phyloP scores from a whole-genome alignment of 2,888 invertebrate genomes.

The Hydropsyche betteni region DNA sequence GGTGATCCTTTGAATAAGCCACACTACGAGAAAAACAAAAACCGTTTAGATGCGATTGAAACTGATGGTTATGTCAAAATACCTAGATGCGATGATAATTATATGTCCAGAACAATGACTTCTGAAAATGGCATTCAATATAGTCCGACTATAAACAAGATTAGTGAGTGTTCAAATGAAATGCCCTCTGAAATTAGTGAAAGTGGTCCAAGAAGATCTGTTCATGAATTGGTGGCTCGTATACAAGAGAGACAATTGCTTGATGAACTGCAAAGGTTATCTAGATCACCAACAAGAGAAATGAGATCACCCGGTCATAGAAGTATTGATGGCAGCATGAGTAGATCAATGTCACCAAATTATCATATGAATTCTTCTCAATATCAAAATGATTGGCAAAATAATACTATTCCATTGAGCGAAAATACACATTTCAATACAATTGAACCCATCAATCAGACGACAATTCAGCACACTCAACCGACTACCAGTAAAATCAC shows the following conservation, averaged over 20 bases:
- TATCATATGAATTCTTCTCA: constrained; percentile 37
- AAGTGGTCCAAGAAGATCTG: constrained; percentile 64
- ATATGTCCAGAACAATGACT: constrained; percentile 28
- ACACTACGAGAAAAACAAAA: constrained; percentile 55
- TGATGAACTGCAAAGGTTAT: constrained; percentile 48
- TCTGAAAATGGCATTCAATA: constrained; percentile 17
- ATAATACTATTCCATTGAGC: constrained; percentile 49
- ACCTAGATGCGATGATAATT: constrained; percentile 49
- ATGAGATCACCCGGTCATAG: constrained; percentile 39
- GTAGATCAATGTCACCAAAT: constrained; percentile 48
- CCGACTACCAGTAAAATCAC: constrained; percentile 38
- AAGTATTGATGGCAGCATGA: constrained; percentile 39
- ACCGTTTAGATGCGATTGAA: constrained; percentile 61
- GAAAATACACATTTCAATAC: constrained; percentile 51
- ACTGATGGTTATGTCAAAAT: constrained; percentile 66
- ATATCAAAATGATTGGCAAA: constrained; percentile 44
- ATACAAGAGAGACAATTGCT: constrained; percentile 64
- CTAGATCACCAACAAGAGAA: constrained; percentile 47
- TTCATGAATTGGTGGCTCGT: constrained; percentile 71
- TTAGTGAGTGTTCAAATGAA: constrained; percentile 54
- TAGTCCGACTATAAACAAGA: too few relatives aligned
- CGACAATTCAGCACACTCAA: constrained; percentile 41
- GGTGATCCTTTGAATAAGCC: constrained; percentile 58
- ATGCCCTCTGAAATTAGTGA: constrained; percentile 54
- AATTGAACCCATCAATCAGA: constrained; percentile 48